Percentiles rank a stretch among this genome's conserved stretches.
Evolutionary conservation across 2,797 vertebrate genomes (phyloP).

Genomic region (Scolopax bukidnonensis): DNA sequence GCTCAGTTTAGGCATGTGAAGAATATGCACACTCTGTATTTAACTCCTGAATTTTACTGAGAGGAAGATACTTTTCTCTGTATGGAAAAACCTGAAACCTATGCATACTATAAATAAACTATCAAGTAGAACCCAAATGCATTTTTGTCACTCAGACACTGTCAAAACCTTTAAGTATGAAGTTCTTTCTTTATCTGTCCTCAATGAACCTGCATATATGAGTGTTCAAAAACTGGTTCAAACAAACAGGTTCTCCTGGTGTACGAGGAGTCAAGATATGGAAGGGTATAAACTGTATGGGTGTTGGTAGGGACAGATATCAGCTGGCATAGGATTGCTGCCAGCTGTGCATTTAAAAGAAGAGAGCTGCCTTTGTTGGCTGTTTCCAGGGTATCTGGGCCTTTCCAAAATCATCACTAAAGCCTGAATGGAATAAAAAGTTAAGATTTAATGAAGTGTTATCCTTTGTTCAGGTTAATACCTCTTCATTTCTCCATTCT

Average conservation of each 20-base stretch:
- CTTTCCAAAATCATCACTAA: not conserved
- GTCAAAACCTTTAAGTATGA: not conserved
- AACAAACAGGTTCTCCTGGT: not conserved
- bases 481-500: not conserved
- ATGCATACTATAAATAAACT: not conserved
- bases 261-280: not conserved
- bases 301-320: not conserved
- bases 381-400: not conserved
- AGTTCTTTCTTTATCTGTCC: not conserved
- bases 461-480: not conserved
- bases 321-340: not conserved
- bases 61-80: not conserved
- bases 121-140: not conserved
- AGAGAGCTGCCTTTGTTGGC: not conserved
- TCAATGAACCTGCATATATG: not conserved
- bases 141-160: not conserved
- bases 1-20: not conserved
- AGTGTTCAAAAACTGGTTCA: not conserved
- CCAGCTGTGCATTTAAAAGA: not conserved
- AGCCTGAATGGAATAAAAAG: not conserved
- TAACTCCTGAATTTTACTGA: not conserved
- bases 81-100: not conserved
- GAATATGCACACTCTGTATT: not conserved
- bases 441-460: not conserved
- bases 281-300: not conserved